A percentile compares a stretch with the other conserved stretches of the same genome.
These are phyloP conservation scores for Monochamus saltuarius DNA, from an alignment of 1,140 invertebrate species.

Conservation along the genomic window DNA sequence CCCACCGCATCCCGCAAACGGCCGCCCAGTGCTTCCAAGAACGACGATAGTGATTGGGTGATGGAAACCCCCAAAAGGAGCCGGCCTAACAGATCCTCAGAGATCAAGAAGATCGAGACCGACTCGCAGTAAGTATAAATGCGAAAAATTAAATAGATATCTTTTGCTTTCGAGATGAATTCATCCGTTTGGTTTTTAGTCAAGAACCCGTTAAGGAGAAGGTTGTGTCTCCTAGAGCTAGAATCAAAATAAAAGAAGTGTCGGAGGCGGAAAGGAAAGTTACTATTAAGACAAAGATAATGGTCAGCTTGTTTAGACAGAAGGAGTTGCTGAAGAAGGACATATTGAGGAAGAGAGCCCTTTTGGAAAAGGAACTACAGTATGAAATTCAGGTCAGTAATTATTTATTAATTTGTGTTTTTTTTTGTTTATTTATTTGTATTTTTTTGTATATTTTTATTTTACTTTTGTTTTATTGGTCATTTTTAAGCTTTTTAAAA, in stretches of 20 bases:
- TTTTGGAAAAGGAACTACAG: conserved; percentile 89
- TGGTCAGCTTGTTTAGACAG: conserved; percentile 74
- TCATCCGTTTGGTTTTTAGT: conserved; percentile 21
- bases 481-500: too few relatives aligned
- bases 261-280: conserved; percentile 57
- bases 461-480: too few relatives aligned
- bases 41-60: conserved; percentile 60
- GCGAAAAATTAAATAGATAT: not conserved
- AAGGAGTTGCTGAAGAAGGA: conserved; percentile 93
- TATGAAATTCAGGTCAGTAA: conserved; percentile 78
- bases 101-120: conserved; percentile 38
- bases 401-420: not conserved
- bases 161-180: not conserved
- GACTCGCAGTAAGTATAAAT: conserved; percentile 37
- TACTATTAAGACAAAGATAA: conserved; percentile 61
- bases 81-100: conserved; percentile 36
- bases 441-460: too few relatives aligned
- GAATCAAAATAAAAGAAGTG: conserved; percentile 48
- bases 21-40: conserved; percentile 43
- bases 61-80: conserved; percentile 57
- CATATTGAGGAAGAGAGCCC: conserved; percentile 84
- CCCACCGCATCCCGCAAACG: conserved; percentile 38
- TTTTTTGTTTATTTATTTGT: not conserved
- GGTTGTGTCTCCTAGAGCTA: conserved; percentile 37
- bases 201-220: conserved; percentile 41